Evolutionary conservation across 2,888 invertebrate species (phyloP).

Genomic region (Drosophila flavopinicola): DNA sequence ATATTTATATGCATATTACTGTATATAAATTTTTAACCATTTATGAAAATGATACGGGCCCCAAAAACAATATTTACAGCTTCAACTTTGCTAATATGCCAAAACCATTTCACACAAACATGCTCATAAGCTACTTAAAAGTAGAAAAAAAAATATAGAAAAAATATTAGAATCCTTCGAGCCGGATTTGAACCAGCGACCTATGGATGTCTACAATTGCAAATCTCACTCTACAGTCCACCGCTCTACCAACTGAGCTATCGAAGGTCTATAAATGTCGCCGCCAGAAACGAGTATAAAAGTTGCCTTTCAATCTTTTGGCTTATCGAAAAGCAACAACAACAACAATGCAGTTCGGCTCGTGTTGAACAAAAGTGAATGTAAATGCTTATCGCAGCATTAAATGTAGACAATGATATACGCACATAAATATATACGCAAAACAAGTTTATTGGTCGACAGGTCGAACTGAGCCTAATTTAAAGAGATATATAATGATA

Average conservation of each 20-base stretch:
- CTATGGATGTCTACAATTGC: constrained; percentile 32
- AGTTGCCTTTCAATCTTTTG: not conserved
- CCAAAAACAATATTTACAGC: not conserved
- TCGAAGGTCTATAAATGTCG: constrained; percentile 57
- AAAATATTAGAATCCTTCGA: constrained; percentile 19
- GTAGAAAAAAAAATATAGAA: not conserved
- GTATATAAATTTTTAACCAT: no score
- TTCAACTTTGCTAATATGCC: no score
- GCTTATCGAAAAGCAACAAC: not conserved
- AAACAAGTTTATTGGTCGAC: not conserved
- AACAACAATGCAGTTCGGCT: not conserved
- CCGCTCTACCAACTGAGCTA: constrained; percentile 80
- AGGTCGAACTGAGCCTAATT: no score
- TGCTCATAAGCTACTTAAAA: not conserved
- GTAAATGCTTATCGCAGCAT: not conserved
- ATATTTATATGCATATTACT: no score
- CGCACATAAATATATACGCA: not conserved
- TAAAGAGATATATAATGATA: no score
- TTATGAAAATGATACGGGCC: no score
- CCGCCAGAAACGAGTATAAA: constrained; percentile 10
- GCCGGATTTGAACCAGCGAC: constrained; percentile 43
- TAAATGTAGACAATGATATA: not conserved
- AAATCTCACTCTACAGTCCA: constrained; percentile 64
- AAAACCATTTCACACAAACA: not conserved
- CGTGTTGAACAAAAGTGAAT: constrained; percentile 3